These are phyloP conservation scores for Pachypanchax playfairii DNA, from an alignment of 2,113 vertebrate species.

Conservation along the genomic window DNA sequence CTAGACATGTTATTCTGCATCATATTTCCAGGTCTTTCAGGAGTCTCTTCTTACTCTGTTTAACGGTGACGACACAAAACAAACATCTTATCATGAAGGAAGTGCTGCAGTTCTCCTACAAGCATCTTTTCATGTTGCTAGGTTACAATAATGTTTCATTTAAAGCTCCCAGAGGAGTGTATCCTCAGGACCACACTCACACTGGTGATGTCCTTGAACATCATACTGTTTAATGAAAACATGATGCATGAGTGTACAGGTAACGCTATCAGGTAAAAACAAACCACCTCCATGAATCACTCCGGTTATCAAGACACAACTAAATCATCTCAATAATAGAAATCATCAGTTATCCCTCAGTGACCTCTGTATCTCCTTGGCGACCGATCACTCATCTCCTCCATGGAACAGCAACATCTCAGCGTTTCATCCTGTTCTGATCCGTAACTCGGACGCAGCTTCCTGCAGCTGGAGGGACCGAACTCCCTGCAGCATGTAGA, in stretches of 20 bases:
- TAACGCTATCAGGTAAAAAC: constrained; percentile 13
- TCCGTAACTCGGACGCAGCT: constrained; percentile 56
- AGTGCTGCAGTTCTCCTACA: not conserved
- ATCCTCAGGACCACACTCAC: not conserved
- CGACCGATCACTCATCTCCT: constrained; percentile 20
- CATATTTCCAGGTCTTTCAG: too few relatives aligned
- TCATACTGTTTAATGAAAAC: constrained; percentile 14
- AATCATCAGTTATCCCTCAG: constrained; percentile 7
- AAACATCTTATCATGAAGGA: not conserved
- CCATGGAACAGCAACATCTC: not conserved
- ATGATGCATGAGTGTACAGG: constrained; percentile 30
- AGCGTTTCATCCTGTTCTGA: constrained; percentile 27
- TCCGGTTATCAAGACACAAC: constrained; percentile 4
- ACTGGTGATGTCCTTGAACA: constrained; percentile 15
- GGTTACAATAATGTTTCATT: not conserved
- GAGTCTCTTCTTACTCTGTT: too few relatives aligned
- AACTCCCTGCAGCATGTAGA: constrained; percentile 61
- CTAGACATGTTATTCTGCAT: too few relatives aligned
- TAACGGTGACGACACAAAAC: not conserved
- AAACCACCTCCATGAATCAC: constrained; percentile 29
- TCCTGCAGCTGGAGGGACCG: constrained; percentile 72
- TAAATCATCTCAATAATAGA: constrained; percentile 1
- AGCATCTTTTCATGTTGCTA: not conserved
- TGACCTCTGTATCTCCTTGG: constrained; percentile 43
- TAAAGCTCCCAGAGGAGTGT: not conserved